Conservation (phyloP, 2,797 vertebrate genomes). For the Tenualosa ilisha region DNA sequence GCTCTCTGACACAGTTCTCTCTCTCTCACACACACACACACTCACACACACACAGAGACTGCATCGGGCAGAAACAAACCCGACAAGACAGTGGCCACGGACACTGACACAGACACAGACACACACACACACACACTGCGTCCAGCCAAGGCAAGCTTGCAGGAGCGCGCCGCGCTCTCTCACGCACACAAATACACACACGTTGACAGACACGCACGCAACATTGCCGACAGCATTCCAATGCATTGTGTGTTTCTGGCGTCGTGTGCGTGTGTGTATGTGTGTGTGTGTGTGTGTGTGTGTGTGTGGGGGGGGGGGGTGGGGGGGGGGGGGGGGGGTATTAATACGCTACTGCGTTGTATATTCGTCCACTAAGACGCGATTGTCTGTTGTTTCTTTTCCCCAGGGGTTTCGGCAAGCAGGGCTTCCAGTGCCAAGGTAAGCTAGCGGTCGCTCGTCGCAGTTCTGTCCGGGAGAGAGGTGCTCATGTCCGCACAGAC, state of each 20-base stretch:
- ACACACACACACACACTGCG: not conserved
- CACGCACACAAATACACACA: not conserved
- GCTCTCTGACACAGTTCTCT: conserved; percentile 23
- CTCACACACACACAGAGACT: conserved; percentile 37
- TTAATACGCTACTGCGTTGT: not conserved
- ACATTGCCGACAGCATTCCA: not conserved
- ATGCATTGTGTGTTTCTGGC: not conserved
- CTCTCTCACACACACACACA: conserved; percentile 19
- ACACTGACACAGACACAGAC: not conserved
- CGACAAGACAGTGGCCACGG: not conserved
- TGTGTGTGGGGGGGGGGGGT: not conserved
- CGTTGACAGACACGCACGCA: not conserved
- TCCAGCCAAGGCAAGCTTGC: not conserved
- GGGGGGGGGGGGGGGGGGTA: too few relatives aligned
- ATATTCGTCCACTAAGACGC: not conserved
- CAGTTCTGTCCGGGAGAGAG: conserved; percentile 57
- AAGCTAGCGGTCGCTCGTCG: conserved; percentile 83
- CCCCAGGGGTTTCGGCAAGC: conserved; percentile 94
- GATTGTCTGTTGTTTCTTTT: conserved; percentile 52
- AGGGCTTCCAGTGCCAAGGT: conserved; percentile 98
- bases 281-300: conserved; percentile 37
- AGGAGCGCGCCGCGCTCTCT: not conserved
- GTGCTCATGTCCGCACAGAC: conserved; percentile 49
- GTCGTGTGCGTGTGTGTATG: not conserved
- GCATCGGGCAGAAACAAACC: not conserved